Conservation (phyloP, 2,888 invertebrate species). For the Volucella zonaria region DNA sequence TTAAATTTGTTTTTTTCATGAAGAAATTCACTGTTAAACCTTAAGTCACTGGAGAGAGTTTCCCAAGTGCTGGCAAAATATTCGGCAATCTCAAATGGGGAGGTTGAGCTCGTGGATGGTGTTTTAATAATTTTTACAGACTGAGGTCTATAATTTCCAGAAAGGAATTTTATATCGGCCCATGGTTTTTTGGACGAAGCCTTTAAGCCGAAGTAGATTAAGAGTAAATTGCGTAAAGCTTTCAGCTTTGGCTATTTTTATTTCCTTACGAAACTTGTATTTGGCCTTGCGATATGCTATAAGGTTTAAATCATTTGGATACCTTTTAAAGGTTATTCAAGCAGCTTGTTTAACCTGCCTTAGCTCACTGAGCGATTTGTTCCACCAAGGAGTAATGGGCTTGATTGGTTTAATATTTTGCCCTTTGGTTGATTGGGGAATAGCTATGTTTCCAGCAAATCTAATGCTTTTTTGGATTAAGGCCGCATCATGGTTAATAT, state of each 20-base stretch:
- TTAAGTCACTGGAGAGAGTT: too few species aligned
- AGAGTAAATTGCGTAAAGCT: neutral
- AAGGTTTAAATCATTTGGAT: neutral
- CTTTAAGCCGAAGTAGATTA: neutral
- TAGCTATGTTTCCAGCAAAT: neutral
- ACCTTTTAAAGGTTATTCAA: neutral
- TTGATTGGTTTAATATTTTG: neutral
- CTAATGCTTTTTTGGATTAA: neutral
- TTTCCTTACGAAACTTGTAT: too few species aligned
- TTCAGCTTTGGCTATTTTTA: neutral
- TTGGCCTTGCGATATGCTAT: neutral
- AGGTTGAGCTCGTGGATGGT: neutral
- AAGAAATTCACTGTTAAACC: too few species aligned
- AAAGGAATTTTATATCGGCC: neutral
- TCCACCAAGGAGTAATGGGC: neutral
- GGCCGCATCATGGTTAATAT: slow-evolving; percentile 5
- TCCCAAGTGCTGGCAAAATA: too few species aligned
- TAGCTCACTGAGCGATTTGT: neutral
- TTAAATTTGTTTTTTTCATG: too few species aligned
- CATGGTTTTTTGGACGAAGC: neutral
- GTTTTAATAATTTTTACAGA: neutral
- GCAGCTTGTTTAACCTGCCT: neutral
- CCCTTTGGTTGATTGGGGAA: neutral
- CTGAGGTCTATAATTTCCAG: neutral
- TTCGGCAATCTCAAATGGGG: neutral